phyloP scores from a whole-genome alignment of 2,113 vertebrate species.

The Callipepla californica region DNA sequence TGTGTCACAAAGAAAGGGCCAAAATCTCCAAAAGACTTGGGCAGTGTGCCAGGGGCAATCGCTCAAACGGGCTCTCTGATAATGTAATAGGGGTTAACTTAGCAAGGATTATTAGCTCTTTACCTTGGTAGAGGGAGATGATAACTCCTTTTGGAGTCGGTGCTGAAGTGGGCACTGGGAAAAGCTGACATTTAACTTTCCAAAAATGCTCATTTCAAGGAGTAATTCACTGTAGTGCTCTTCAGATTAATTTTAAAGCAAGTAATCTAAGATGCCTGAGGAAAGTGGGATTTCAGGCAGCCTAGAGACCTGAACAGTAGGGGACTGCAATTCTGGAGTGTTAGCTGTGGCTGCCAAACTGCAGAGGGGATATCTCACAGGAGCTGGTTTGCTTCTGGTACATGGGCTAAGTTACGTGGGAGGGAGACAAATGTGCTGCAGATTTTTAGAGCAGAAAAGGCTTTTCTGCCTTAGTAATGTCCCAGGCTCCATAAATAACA shows the following conservation, averaged over 20 bases:
- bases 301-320: neutral
- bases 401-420: neutral
- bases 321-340: neutral
- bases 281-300: neutral
- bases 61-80: neutral
- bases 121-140: neutral
- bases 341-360: neutral
- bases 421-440: neutral
- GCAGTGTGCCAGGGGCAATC: neutral
- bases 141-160: neutral
- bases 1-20: neutral
- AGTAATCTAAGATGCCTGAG: neutral
- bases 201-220: constrained; percentile 9
- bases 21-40: neutral
- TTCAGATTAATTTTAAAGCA: constrained; percentile 29
- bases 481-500: neutral
- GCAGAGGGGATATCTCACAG: neutral
- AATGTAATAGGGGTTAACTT: neutral
- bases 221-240: constrained; percentile 6
- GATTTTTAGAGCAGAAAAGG: neutral
- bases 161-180: constrained; percentile 1
- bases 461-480: neutral
- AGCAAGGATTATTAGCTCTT: neutral
- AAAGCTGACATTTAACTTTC: constrained; percentile 36
- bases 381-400: neutral